Base-by-base conservation (phyloP, 2,888 invertebrate genomes). In the Athalia cordata region DNA sequence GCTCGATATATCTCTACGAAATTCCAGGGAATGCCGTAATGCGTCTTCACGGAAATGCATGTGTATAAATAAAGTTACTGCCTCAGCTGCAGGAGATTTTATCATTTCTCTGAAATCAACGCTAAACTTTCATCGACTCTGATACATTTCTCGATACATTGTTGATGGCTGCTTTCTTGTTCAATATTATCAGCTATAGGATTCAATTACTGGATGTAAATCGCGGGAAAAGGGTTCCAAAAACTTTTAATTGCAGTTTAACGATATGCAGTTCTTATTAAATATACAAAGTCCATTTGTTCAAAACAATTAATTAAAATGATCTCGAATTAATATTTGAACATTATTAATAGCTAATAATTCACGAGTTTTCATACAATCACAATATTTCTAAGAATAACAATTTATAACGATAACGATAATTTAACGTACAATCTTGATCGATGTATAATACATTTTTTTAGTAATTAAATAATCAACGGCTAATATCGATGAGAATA, bases 401-500 rank as follows among this genome's bases (percentile, higher is more conserved):
- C 52, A 43, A 43, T 29, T 29, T 2, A 29, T 55, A 68, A 52
- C 68, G 43, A 55, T 9, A 68, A 68, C 43, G 52, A 9, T 55
- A 15, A 68, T 68, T 5, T 0, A 15, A 9, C 11, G 15, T 68
- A 55, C 11, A 55, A 68, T 43, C 11, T 55, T 52, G 9, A 67
- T 29, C 55, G 55, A 68, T 3, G 43, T 55, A 13, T 49, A 6
- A 29, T n/a, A 66, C 47, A 66, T 13, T 47, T 3, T 8, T 55
- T 55, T 4, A 11, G 55, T 55, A 13, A 6, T 47, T 49, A 29
- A 5, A 29, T 8, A n/a, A 3, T 11, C 3, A 55, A 55, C 8
- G 4, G 29, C 29, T 29, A 83, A 47, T 85, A 83, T 72, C 82
- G 79, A 45, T 80, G 81, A 59, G 81, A 80, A 70, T 83, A 84